Evolutionary conservation across 2,797 vertebrate genomes (phyloP).

Genomic region (Dryobates pubescens): DNA sequence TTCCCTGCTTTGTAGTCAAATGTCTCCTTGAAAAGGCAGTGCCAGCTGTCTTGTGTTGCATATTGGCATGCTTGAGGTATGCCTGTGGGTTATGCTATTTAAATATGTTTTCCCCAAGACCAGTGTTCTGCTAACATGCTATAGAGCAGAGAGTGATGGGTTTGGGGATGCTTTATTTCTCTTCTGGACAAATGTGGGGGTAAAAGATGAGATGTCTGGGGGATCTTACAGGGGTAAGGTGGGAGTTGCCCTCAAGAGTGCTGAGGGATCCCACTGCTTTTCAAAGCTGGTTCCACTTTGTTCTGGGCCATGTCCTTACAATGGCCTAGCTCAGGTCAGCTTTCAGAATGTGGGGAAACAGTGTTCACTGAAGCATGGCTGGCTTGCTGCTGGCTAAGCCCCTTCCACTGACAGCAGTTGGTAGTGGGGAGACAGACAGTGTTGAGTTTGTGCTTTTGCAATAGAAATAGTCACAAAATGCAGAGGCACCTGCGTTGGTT

Average conservation of each 20-base stretch:
- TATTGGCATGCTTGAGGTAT: neutral
- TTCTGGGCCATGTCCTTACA: neutral
- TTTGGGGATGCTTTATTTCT: neutral
- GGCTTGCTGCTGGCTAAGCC: neutral
- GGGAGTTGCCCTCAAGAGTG: neutral
- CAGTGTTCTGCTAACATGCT: neutral
- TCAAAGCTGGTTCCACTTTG: neutral
- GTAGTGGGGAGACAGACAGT: neutral
- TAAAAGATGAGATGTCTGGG: neutral
- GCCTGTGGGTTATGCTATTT: neutral
- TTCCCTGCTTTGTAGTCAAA: neutral
- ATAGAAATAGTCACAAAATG: neutral
- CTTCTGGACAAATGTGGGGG: neutral
- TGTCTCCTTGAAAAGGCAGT: neutral
- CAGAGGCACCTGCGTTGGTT: neutral
- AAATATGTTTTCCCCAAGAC: neutral
- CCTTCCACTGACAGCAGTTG: neutral
- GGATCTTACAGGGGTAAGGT: neutral
- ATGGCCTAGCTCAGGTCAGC: neutral
- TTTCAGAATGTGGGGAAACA: neutral
- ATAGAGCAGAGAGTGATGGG: no score
- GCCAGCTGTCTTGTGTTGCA: neutral
- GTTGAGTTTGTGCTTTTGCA: neutral
- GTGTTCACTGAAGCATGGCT: neutral
- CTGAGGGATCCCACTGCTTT: neutral